A percentile compares a stretch with the other conserved stretches of the same genome.
Conservation (phyloP, 1,140 invertebrate genomes). For the Drosophila bocki region DNA sequence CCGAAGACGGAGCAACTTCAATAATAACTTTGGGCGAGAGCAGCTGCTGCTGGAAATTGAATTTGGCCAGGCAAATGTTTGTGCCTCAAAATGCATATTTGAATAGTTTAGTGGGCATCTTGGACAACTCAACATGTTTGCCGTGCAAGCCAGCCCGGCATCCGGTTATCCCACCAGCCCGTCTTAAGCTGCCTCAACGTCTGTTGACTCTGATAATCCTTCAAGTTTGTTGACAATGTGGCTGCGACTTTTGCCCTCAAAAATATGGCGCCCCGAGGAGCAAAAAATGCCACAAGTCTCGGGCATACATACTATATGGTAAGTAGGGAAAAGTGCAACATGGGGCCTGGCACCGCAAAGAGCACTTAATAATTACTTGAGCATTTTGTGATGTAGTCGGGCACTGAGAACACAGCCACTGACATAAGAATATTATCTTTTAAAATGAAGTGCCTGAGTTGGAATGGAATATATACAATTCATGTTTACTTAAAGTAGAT, state of each 20-base stretch:
- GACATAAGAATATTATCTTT: neutral
- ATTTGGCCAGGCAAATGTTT: conserved; percentile 71
- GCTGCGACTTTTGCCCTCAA: conserved; percentile 78
- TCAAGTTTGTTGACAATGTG: conserved; percentile 84
- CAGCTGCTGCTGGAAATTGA: conserved; percentile 47
- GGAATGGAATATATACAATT: neutral
- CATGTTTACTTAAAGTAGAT: neutral
- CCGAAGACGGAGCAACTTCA: conserved; percentile 26
- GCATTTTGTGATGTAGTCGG: conserved; percentile 67
- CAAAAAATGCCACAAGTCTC: conserved; percentile 58
- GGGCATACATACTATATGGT: conserved; percentile 29
- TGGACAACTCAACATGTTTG: conserved; percentile 38
- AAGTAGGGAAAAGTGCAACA: conserved; percentile 44
- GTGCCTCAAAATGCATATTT: conserved; percentile 66
- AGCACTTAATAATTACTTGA: conserved; percentile 83
- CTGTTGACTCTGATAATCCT: conserved; percentile 83
- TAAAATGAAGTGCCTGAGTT: neutral
- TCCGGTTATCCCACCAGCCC: conserved; percentile 10
- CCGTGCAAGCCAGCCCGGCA: conserved; percentile 17
- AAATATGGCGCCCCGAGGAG: conserved; percentile 64
- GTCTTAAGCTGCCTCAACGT: conserved; percentile 56
- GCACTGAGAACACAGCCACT: conserved; percentile 1
- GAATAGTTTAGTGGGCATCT: conserved; percentile 59
- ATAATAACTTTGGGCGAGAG: conserved; percentile 30
- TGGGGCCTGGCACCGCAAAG: conserved; percentile 60